A percentile compares a stretch with the other conserved stretches of the same genome.
Conservation (phyloP, 2,797 vertebrate species). For the Phrynocephalus forsythii region DNA sequence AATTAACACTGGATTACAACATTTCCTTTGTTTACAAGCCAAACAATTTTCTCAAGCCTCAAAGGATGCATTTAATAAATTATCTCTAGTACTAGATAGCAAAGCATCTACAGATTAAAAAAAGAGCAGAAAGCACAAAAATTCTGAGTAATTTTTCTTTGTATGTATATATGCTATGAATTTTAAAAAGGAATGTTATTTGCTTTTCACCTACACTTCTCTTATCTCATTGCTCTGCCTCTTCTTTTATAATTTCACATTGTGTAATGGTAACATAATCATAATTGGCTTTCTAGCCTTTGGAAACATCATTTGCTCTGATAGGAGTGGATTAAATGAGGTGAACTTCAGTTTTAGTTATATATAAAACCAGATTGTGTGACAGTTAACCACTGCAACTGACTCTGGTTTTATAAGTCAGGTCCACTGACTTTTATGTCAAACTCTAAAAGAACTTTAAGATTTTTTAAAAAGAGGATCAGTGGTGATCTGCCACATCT, state of each 20-base stretch:
- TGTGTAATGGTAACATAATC: not conserved
- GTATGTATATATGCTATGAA: not conserved
- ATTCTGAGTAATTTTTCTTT: conserved; percentile 6
- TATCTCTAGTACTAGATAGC: conserved; percentile 4
- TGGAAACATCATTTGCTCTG: conserved; percentile 27
- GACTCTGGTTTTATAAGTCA: conserved; percentile 20
- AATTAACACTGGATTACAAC: not conserved
- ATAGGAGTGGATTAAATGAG: conserved; percentile 39
- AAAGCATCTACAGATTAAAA: not conserved
- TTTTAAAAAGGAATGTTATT: conserved; percentile 3
- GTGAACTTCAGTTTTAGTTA: conserved; percentile 23
- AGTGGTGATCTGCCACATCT: too few species aligned
- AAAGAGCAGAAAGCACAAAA: not conserved
- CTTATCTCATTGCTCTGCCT: not conserved
- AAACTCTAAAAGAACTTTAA: conserved; percentile 23
- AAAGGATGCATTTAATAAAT: conserved; percentile 15
- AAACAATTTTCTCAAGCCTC: conserved; percentile 2
- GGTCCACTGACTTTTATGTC: conserved; percentile 37
- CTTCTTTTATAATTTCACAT: conserved; percentile 15
- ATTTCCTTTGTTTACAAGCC: not conserved
- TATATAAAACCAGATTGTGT: conserved; percentile 49
- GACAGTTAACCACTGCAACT: conserved; percentile 62
- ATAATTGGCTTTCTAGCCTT: conserved; percentile 4
- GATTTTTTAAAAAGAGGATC: not conserved
- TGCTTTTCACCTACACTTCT: not conserved